phyloP scores from a whole-genome alignment of 1,140 invertebrate genomes.

The Schmidtea mediterranea region DNA sequence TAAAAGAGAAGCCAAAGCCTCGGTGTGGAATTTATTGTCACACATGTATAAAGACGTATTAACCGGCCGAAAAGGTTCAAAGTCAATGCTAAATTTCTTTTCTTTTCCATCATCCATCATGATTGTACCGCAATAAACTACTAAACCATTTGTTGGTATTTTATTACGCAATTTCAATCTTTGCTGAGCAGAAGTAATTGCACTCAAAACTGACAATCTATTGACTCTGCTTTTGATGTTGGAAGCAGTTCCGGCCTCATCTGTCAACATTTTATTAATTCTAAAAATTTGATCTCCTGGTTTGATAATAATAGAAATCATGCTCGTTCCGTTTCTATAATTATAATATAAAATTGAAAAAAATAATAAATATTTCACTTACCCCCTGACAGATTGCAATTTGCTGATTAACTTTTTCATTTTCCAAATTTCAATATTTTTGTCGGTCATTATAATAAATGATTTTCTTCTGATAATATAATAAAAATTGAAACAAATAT shows the following conservation, averaged over 20 bases:
- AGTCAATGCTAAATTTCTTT: constrained; percentile 99
- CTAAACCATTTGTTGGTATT: constrained; percentile 93
- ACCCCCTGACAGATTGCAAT: constrained; percentile 93
- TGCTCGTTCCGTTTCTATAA: constrained; percentile 85
- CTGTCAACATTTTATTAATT: constrained; percentile 96
- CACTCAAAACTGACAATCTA: constrained; percentile 81
- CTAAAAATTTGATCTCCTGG: constrained; percentile 96
- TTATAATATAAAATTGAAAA: too few species aligned
- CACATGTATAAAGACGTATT: constrained; percentile 96
- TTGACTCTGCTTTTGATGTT: constrained; percentile 98
- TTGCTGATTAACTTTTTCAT: constrained; percentile 99
- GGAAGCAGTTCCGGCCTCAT: constrained; percentile 97
- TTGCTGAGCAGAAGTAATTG: constrained; percentile 96
- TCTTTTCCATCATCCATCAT: constrained; percentile 99
- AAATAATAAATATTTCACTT: too few species aligned
- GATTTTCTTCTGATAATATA: too few species aligned
- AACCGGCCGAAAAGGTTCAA: constrained; percentile 98
- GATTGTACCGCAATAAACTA: constrained; percentile 97
- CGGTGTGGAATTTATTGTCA: constrained; percentile 65
- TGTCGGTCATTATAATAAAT: too few species aligned
- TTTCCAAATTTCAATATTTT: constrained; percentile 99
- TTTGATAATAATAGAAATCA: constrained; percentile 98
- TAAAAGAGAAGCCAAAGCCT: constrained; percentile 65
- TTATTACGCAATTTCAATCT: constrained; percentile 64
- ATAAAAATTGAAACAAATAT: too few species aligned